Base-by-base conservation (phyloP, 2,888 invertebrate genomes). In the Cepaea hortensis region DNA sequence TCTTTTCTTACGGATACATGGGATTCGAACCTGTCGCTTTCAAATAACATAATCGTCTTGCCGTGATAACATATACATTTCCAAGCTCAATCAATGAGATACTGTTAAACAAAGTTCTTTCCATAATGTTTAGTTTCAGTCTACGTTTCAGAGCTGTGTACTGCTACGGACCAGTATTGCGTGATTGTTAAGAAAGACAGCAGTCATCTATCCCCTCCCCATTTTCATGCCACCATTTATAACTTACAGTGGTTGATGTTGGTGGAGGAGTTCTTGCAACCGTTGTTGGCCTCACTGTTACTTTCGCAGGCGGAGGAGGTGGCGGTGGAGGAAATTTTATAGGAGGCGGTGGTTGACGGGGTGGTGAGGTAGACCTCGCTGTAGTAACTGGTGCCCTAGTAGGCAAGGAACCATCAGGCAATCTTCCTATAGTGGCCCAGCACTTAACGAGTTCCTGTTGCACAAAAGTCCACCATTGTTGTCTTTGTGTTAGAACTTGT, bases 371-470 rank as follows among this genome's bases (percentile, higher is more conserved):
- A 23, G 50, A n/a, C 50, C 15, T 15, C 13, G 68, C 46, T 23
- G 11, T 82, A n/a, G 61, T 61, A 1, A 62, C 46, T 2, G 73
- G 35, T 4, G 73, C 72, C 13, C 73, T 55, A 6, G 55, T n/a
- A 18, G 84, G 77, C 11, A 84, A 18, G 15, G 77, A 46, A 11
- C 84, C 84, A 13, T 84, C 84, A n/a, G 84, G 84, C 77, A 84
- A 18, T 4, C 84, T 62, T 13, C 77, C 84, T 18, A 84, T 18
- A n/a, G 48, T 68, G 3, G 77, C 75, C 84, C 84, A 84, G 68
- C 84, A 84, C 15, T 20, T 75, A 20, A 68, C 55, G 3, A 84
- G 65, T 65, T 65, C 84, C 55, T 84, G 48, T n/a, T 77, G 46
- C 11, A 77, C 77, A 18, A 68, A 65, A 3, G 84, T 23, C 35